Percentiles rank a stretch among this genome's conserved stretches.
Evolutionary conservation across 2,888 invertebrate genomes (phyloP).

Genomic region (Nomada fucata): DNA sequence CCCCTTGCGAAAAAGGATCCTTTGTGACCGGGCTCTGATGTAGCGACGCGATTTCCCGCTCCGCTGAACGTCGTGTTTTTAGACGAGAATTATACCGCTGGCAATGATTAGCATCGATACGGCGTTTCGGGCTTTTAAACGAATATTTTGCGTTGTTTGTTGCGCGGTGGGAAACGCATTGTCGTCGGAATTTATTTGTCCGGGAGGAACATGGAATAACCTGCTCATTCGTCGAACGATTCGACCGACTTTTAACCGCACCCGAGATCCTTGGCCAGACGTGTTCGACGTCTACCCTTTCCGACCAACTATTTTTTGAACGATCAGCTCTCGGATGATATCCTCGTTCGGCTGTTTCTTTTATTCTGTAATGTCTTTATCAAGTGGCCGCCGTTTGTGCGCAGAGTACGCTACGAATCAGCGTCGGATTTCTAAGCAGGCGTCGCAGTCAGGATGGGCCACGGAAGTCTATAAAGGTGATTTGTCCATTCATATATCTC

Average conservation of each 20-base stretch:
- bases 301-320: too few species aligned
- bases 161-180: not conserved
- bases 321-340: too few species aligned
- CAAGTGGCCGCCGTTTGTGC: too few species aligned
- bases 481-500: not conserved
- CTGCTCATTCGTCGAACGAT: not conserved
- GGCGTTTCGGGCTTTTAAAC: slow-evolving; percentile 10
- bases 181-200: not conserved
- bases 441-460: too few species aligned
- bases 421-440: too few species aligned
- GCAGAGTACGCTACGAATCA: not conserved
- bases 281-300: too few species aligned
- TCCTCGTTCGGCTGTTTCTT: too few species aligned
- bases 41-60: slow-evolving; percentile 15
- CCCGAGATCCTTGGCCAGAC: too few species aligned
- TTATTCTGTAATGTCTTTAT: too few species aligned
- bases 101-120: slow-evolving; percentile 11
- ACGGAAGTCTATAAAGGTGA: too few species aligned
- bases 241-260: too few species aligned
- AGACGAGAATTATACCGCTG: slow-evolving; percentile 22
- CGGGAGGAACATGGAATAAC: not conserved
- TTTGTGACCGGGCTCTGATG: slow-evolving; percentile 13
- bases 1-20: slow-evolving; percentile 34
- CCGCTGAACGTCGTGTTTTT: slow-evolving; percentile 38
- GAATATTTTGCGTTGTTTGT: slow-evolving; percentile 12